Percentiles rank a stretch among this genome's conserved stretches.
phyloP scores from a whole-genome alignment of 2,797 vertebrate genomes.

The Amblyraja radiata region DNA sequence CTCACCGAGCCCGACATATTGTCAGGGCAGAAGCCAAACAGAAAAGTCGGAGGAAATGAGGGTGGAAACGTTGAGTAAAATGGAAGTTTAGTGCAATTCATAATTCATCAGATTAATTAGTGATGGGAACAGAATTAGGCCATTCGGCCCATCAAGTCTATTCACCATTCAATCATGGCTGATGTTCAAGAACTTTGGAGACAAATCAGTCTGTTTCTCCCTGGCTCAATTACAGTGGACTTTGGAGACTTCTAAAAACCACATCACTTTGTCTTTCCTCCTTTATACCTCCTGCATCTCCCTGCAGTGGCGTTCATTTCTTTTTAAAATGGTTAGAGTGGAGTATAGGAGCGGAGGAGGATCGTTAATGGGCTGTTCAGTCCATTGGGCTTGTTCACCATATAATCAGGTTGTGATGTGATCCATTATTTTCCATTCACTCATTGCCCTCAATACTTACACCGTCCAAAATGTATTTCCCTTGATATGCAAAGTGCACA shows the following conservation, averaged over 20 bases:
- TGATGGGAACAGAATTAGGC: no score
- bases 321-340: not conserved
- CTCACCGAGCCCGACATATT: not conserved
- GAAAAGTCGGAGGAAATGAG: not conserved
- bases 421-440: not conserved
- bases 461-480: not conserved
- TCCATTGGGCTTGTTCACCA: not conserved
- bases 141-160: no score
- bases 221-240: no score
- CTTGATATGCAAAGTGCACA: not conserved
- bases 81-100: not conserved
- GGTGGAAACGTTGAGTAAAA: not conserved
- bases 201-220: no score
- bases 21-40: not conserved
- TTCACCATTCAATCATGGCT: no score
- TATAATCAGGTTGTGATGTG: not conserved
- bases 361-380: not conserved
- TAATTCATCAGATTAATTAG: no score
- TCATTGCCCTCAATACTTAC: not conserved
- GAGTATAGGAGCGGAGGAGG: not conserved
- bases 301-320: not conserved
- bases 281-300: no score
- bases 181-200: no score
- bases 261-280: no score
- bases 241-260: no score